These are phyloP conservation scores for Psilanteris sp. DNA, from an alignment of 1,140 invertebrate genomes.

Conservation along the genomic window DNA sequence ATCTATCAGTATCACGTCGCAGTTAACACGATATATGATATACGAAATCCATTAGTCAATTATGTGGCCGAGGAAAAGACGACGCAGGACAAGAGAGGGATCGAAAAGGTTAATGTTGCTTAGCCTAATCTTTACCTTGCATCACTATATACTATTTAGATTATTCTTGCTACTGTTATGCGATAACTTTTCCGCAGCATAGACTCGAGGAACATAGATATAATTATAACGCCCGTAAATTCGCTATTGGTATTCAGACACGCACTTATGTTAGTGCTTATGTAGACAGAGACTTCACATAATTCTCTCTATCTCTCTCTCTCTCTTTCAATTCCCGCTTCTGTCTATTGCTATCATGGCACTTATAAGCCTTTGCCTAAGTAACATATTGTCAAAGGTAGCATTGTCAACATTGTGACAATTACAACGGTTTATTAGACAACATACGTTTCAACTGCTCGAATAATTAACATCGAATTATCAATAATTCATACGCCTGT, in stretches of 20 bases:
- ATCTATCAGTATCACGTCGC: constrained; percentile 19
- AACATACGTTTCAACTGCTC: background rate
- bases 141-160: constrained; percentile 19
- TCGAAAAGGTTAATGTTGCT: constrained; percentile 15
- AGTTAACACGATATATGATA: constrained; percentile 15
- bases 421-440: constrained; percentile 13
- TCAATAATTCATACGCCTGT: constrained; percentile 18
- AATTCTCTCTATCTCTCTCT: background rate
- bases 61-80: constrained; percentile 20
- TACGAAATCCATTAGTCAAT: constrained; percentile 43
- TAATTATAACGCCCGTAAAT: background rate
- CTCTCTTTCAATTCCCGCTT: too few species aligned
- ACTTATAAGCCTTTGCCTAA: constrained; percentile 26
- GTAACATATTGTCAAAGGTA: constrained; percentile 26
- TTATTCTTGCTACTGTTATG: constrained; percentile 18
- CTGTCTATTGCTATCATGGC: background rate
- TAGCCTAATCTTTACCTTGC: constrained; percentile 22
- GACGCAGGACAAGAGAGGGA: constrained; percentile 14
- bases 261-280: constrained; percentile 6
- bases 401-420: constrained; percentile 22
- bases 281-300: background rate
- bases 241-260: constrained; percentile 19
- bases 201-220: background rate
- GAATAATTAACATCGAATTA: constrained; percentile 7
- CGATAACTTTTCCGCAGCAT: constrained; percentile 5